These are phyloP conservation scores for Lepus americanus DNA, from an alignment of 2,113 vertebrate genomes.

Conservation along the genomic window DNA sequence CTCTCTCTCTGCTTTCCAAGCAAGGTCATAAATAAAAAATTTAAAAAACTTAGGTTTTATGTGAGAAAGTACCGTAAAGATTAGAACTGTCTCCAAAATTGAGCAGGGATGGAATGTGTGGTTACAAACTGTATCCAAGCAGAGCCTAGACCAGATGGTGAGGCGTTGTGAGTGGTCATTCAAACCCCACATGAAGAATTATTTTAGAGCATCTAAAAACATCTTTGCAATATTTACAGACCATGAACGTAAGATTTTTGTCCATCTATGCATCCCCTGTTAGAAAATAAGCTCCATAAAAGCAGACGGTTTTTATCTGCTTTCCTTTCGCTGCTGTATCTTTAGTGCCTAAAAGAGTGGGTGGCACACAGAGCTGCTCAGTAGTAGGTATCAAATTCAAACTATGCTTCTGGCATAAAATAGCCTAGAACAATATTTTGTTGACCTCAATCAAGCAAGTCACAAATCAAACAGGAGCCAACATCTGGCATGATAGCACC, in stretches of 20 bases:
- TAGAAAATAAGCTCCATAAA: not conserved
- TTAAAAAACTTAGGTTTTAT: not conserved
- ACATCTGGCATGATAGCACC: not conserved
- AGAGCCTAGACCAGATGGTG: not conserved
- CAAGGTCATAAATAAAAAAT: too few relatives aligned
- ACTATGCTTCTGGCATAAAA: not conserved
- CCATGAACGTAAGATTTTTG: not conserved
- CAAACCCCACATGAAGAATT: not conserved
- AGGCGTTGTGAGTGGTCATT: not conserved
- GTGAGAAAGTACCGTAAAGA: not conserved
- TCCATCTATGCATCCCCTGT: not conserved
- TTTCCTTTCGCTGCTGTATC: not conserved
- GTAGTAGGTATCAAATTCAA: not conserved
- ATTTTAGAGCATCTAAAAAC: not conserved
- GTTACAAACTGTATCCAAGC: not conserved
- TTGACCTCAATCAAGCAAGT: not conserved
- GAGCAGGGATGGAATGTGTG: not conserved
- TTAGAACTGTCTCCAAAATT: not conserved
- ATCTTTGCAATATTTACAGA: not conserved
- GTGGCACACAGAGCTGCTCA: not conserved
- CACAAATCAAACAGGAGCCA: not conserved
- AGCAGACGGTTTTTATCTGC: not conserved
- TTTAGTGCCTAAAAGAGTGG: not conserved
- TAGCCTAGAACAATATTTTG: not conserved
- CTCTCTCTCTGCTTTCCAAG: too few relatives aligned